Evolutionary conservation across 2,888 invertebrate species (phyloP).

Genomic region (Stratiomys singularior): DNA sequence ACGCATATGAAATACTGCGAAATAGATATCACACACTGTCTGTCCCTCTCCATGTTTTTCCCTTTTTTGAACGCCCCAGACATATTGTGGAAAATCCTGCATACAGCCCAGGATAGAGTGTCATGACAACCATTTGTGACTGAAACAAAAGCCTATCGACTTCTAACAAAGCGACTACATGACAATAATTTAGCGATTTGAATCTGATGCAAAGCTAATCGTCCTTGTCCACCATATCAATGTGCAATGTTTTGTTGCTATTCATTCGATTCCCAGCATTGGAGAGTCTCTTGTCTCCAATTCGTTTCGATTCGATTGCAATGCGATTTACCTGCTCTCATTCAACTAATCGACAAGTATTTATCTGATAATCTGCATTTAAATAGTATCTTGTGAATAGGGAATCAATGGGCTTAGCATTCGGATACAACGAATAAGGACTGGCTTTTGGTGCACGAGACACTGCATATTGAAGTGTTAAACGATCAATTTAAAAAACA

Average conservation of each 20-base stretch:
- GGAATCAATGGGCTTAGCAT: background rate
- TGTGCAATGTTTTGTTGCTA: background rate
- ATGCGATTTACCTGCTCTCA: slow-evolving; percentile 11
- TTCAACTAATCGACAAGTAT: slow-evolving; percentile 22
- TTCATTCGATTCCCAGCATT: background rate
- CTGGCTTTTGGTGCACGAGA: too few relatives aligned
- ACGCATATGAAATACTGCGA: too few relatives aligned
- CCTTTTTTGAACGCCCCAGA: too few relatives aligned
- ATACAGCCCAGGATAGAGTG: background rate
- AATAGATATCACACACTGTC: background rate
- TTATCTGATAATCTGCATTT: slow-evolving; percentile 18
- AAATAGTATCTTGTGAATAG: background rate
- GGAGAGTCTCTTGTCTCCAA: too few relatives aligned
- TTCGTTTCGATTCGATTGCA: background rate
- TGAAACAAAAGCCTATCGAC: background rate
- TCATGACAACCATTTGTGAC: background rate
- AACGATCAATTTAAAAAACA: too few relatives aligned
- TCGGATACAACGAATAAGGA: too few relatives aligned
- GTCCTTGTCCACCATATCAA: background rate
- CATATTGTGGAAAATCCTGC: too few relatives aligned
- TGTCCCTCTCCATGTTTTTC: background rate
- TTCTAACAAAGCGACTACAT: background rate
- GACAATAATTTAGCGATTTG: slow-evolving; percentile 22
- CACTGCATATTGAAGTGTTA: too few relatives aligned
- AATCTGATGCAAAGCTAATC: slow-evolving; percentile 10